Conservation (phyloP, 1,140 invertebrate genomes). For the Lordiphosa mommai region DNA sequence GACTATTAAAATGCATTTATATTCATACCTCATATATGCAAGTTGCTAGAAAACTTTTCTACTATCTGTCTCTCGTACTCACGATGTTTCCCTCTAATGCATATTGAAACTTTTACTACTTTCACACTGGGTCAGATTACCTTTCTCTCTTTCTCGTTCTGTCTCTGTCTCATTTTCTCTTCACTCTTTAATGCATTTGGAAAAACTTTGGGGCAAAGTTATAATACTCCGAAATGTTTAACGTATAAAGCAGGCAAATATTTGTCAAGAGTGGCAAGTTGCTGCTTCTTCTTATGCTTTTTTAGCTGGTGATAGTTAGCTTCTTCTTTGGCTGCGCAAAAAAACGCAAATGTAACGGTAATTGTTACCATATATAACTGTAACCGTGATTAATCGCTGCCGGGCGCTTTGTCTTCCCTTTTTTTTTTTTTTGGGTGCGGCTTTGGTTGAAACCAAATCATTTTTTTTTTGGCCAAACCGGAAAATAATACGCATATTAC, state of each 20-base stretch:
- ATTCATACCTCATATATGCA: background rate
- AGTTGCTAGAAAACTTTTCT: background rate
- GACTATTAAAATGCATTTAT: too few species aligned
- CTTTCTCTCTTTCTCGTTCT: too few species aligned
- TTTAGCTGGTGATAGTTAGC: background rate
- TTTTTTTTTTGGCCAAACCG: constrained; percentile 35
- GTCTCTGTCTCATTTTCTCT: too few species aligned
- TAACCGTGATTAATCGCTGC: constrained; percentile 59
- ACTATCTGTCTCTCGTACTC: too few species aligned
- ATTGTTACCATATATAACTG: constrained; percentile 2
- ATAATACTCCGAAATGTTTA: constrained; percentile 2
- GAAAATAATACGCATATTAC: constrained; percentile 53
- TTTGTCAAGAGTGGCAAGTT: constrained; percentile 26
- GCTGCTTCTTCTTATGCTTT: background rate
- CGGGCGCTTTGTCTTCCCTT: constrained; percentile 12
- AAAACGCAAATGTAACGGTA: constrained; percentile 24
- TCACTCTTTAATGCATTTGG: too few species aligned
- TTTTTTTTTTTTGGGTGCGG: constrained; percentile 45
- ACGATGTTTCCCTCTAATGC: background rate
- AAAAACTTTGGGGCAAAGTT: background rate
- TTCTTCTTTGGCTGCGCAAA: constrained; percentile 7
- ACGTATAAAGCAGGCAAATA: constrained; percentile 19
- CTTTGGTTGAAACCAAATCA: constrained; percentile 1
- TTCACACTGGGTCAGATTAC: too few species aligned
- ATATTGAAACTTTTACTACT: constrained; percentile 3